Evolutionary conservation across 2,888 invertebrate genomes (phyloP).

Genomic region (Euplexia lucipara): DNA sequence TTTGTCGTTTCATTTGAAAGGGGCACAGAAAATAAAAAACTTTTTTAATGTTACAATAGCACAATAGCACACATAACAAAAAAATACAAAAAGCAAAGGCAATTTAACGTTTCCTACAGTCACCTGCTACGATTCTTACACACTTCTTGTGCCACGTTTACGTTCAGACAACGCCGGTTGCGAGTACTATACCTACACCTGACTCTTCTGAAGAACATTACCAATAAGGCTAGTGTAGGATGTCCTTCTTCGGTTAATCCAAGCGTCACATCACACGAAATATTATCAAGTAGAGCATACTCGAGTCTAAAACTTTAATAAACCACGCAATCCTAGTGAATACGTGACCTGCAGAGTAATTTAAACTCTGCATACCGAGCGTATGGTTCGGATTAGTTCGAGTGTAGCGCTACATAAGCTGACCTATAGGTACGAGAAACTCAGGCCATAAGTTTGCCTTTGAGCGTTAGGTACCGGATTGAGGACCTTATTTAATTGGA

Average conservation of each 20-base stretch:
- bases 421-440: background rate
- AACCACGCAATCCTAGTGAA: constrained; percentile 26
- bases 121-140: too few relatives aligned
- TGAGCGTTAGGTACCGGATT: background rate
- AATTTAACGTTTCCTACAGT: too few relatives aligned
- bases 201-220: too few relatives aligned
- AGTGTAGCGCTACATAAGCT: background rate
- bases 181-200: too few relatives aligned
- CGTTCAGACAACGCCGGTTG: too few relatives aligned
- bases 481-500: background rate
- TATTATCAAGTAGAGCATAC: constrained; percentile 8
- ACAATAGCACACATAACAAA: too few relatives aligned
- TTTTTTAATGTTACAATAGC: too few relatives aligned
- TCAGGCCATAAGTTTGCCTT: background rate
- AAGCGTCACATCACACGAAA: constrained; percentile 5
- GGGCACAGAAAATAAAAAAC: too few relatives aligned
- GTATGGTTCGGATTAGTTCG: constrained; percentile 27
- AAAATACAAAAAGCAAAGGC: too few relatives aligned
- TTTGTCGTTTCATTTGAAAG: too few relatives aligned
- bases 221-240: background rate
- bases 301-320: constrained; percentile 20
- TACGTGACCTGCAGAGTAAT: constrained; percentile 18
- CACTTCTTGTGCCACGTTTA: too few relatives aligned
- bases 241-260: too few relatives aligned
- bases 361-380: constrained; percentile 10